Conservation (phyloP, 2,113 vertebrate genomes). For the Parus major region DNA sequence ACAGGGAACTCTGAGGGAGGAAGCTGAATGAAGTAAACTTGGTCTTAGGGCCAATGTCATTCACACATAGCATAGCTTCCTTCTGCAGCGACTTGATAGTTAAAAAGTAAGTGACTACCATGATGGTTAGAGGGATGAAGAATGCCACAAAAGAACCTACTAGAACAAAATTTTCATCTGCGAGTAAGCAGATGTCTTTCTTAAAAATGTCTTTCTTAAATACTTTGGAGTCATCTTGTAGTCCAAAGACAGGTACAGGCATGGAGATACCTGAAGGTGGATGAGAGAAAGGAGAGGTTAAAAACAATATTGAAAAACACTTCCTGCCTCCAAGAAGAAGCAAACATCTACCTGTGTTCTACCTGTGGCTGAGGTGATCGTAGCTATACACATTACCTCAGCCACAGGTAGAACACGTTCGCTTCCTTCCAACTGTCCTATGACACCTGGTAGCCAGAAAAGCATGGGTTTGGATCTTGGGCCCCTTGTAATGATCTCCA, state of each 20-base stretch:
- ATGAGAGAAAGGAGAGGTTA: constrained; percentile 22
- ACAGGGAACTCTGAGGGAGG: constrained; percentile 86
- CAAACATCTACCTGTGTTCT: background rate
- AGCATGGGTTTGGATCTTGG: background rate
- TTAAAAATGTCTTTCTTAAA: constrained; percentile 71
- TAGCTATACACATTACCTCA: background rate
- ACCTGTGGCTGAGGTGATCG: background rate
- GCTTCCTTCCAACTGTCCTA: background rate
- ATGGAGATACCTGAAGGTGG: constrained; percentile 86
- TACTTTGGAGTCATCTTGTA: constrained; percentile 90
- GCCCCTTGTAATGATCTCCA: background rate
- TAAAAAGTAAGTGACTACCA: constrained; percentile 95
- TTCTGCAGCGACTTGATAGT: constrained; percentile 91
- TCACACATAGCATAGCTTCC: constrained; percentile 87
- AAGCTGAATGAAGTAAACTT: constrained; percentile 88
- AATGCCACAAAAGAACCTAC: constrained; percentile 94
- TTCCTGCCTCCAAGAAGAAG: background rate
- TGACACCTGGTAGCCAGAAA: background rate
- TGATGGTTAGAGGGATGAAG: constrained; percentile 94
- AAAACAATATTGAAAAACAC: background rate
- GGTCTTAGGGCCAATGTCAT: constrained; percentile 83
- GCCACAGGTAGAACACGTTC: background rate
- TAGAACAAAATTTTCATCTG: constrained; percentile 89
- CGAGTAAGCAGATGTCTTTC: constrained; percentile 86
- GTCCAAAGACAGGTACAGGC: constrained; percentile 91